These are phyloP conservation scores for Cremastinae sp. DNA, from an alignment of 2,888 invertebrate species.

Conservation along the genomic window DNA sequence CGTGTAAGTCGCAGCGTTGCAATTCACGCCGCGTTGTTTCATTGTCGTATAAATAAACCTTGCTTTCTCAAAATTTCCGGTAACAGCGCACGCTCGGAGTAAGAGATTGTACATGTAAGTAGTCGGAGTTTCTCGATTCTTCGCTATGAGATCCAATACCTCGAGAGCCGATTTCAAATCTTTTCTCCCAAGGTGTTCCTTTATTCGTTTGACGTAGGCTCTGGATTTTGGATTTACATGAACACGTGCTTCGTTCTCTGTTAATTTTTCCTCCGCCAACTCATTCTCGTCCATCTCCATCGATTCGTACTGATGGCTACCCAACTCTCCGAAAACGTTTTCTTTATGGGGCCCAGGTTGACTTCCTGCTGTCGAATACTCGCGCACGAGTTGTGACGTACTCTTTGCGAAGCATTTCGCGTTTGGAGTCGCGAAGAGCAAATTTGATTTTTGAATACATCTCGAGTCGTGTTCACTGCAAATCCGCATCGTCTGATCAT, in stretches of 20 bases:
- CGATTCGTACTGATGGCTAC: slow-evolving; percentile 65
- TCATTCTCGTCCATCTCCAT: slow-evolving; percentile 71
- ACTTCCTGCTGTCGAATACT: slow-evolving; percentile 19
- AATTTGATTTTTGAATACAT: too few species aligned
- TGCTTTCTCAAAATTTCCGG: slow-evolving; percentile 92
- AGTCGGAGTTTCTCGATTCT: slow-evolving; percentile 90
- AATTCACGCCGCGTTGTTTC: slow-evolving; percentile 87
- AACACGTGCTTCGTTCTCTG: slow-evolving; percentile 63
- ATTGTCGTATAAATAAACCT: slow-evolving; percentile 92
- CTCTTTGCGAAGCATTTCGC: neutral
- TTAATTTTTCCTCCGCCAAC: slow-evolving; percentile 69
- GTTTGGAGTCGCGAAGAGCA: too few species aligned
- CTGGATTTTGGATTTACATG: too few species aligned
- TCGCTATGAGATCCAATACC: slow-evolving; percentile 89
- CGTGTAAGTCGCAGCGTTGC: slow-evolving; percentile 89
- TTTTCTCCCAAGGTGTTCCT: slow-evolving; percentile 84
- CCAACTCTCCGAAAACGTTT: slow-evolving; percentile 71
- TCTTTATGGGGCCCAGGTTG: slow-evolving; percentile 56
- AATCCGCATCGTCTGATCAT: too few species aligned
- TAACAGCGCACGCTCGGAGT: slow-evolving; percentile 91
- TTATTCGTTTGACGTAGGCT: slow-evolving; percentile 88
- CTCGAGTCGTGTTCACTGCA: too few species aligned
- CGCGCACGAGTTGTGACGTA: slow-evolving; percentile 12
- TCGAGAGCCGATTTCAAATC: slow-evolving; percentile 89
- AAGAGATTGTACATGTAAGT: slow-evolving; percentile 90